Percentiles rank a stretch among this genome's conserved stretches.
Evolutionary conservation across 2,113 vertebrate genomes (phyloP).

Genomic region (Euleptes europaea): DNA sequence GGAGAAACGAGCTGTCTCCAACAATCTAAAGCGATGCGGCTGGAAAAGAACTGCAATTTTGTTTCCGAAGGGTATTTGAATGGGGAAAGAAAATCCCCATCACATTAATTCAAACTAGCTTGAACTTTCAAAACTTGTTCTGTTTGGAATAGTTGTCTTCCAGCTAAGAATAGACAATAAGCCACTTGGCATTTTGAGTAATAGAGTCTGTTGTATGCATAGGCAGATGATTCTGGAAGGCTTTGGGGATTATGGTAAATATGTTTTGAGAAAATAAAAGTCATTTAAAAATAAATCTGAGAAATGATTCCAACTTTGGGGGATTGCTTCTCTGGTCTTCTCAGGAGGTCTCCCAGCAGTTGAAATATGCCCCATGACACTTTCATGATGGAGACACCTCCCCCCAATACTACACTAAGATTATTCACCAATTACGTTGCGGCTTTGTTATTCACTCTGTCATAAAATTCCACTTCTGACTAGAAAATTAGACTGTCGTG

Average conservation of each 20-base stretch:
- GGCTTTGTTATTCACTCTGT: not conserved
- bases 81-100: not conserved
- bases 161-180: slow-evolving; percentile 24
- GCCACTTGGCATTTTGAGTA: slow-evolving; percentile 1
- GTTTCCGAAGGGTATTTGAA: not conserved
- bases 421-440: not conserved
- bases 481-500: not conserved
- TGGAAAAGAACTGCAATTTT: not conserved
- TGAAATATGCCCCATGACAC: not conserved
- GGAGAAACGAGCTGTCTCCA: not conserved
- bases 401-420: not conserved
- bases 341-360: not conserved
- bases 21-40: not conserved
- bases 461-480: not conserved
- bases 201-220: not conserved
- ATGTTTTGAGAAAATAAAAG: slow-evolving; percentile 27
- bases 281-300: slow-evolving; percentile 1
- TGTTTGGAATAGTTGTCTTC: slow-evolving; percentile 16
- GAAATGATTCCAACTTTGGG: not conserved
- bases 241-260: slow-evolving; percentile 23
- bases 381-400: not conserved
- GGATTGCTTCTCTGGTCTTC: not conserved
- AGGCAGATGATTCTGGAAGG: not conserved
- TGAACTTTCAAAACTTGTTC: slow-evolving; percentile 20
- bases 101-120: not conserved